Evolutionary conservation across 2,113 vertebrate genomes (phyloP).

Genomic region (Neodontobutis hainanensis): DNA sequence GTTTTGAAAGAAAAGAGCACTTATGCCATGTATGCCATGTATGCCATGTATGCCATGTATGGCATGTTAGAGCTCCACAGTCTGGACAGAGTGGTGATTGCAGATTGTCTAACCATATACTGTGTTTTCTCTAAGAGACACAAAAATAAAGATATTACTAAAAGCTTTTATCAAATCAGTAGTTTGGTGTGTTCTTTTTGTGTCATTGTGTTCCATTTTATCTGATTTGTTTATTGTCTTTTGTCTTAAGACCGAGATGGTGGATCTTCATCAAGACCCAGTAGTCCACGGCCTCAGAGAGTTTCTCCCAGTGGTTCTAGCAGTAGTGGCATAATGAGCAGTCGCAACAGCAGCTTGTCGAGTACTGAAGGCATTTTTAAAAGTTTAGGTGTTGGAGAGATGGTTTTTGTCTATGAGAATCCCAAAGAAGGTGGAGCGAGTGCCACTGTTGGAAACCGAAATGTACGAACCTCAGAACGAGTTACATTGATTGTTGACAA

Average conservation of each 20-base stretch:
- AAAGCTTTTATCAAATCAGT: neutral
- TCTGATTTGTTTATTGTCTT: conserved; percentile 1
- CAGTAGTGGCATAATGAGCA: conserved; percentile 87
- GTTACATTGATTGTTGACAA: conserved; percentile 98
- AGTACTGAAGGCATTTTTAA: conserved; percentile 93
- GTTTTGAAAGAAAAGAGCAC: conserved; percentile 29
- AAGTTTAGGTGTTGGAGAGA: conserved; percentile 83
- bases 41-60: conserved; percentile 33
- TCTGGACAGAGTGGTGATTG: conserved; percentile 19
- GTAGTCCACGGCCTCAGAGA: conserved; percentile 94
- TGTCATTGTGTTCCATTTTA: neutral
- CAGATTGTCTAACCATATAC: conserved; percentile 30
- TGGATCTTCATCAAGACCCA: conserved; percentile 86
- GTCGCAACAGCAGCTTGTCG: conserved; percentile 92
- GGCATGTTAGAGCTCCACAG: conserved; percentile 27
- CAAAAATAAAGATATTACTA: too few relatives aligned
- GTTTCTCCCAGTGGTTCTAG: conserved; percentile 89
- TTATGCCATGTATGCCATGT: conserved; percentile 37
- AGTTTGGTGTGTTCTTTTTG: neutral
- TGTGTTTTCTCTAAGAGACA: too few relatives aligned
- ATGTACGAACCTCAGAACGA: conserved; percentile 88
- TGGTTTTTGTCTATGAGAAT: conserved; percentile 97
- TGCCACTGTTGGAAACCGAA: conserved; percentile 76
- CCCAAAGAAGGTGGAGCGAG: conserved; percentile 83
- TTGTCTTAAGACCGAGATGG: conserved; percentile 86